Percentiles rank a stretch among this genome's conserved stretches.
Conservation (phyloP, 2,888 invertebrate genomes). For the Toxonevra muliebris region DNA sequence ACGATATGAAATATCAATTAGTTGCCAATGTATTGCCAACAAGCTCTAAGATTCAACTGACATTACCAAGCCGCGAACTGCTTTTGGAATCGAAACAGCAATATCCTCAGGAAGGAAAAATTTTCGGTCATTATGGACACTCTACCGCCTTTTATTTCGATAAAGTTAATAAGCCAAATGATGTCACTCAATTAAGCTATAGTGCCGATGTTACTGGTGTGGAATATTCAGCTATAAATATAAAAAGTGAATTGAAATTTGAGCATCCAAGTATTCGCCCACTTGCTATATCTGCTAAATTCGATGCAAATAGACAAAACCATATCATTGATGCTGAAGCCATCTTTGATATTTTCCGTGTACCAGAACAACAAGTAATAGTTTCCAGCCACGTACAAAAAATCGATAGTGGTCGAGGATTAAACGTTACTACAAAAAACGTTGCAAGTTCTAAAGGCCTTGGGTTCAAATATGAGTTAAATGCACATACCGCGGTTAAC, state of each 20-base stretch:
- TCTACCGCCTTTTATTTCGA: slow-evolving; percentile 76
- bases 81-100: slow-evolving; percentile 70
- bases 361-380: slow-evolving; percentile 69
- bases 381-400: slow-evolving; percentile 42
- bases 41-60: slow-evolving; percentile 71
- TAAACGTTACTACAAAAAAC: slow-evolving; percentile 63
- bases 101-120: slow-evolving; percentile 62
- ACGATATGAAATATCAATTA: slow-evolving; percentile 77
- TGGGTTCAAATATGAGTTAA: slow-evolving; percentile 52
- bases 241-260: slow-evolving; percentile 71
- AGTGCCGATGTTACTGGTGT: slow-evolving; percentile 67
- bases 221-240: slow-evolving; percentile 66
- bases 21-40: slow-evolving; percentile 73
- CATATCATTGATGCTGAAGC: slow-evolving; percentile 57
- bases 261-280: slow-evolving; percentile 73
- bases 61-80: slow-evolving; percentile 75
- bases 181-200: slow-evolving; percentile 71
- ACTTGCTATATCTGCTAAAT: slow-evolving; percentile 65
- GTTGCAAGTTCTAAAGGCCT: slow-evolving; percentile 66
- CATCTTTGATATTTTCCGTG: slow-evolving; percentile 71
- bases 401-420: slow-evolving; percentile 51
- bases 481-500: slow-evolving; percentile 53
- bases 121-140: slow-evolving; percentile 71
- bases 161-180: slow-evolving; percentile 75
- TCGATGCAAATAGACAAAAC: slow-evolving; percentile 63